Conservation (phyloP, 2,113 vertebrate genomes). For the Malurus elegans region DNA sequence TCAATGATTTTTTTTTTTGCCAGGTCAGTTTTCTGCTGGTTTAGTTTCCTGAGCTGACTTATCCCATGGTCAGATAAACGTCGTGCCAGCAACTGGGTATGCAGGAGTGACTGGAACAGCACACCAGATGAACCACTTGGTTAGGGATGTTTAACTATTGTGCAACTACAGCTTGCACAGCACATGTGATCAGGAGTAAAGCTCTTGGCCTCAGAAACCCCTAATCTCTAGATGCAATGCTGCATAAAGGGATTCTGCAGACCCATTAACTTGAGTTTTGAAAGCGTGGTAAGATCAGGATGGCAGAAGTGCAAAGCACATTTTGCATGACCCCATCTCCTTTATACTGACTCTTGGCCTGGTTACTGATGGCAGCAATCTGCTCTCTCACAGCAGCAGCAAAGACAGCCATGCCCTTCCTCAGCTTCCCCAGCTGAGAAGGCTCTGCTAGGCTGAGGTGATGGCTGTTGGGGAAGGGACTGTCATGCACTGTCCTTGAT, state of each 20-base stretch:
- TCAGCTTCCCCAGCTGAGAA: not conserved
- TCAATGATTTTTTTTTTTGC: not conserved
- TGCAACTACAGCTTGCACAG: not conserved
- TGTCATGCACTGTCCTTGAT: fast-evolving
- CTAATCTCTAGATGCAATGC: not conserved
- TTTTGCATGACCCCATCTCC: not conserved
- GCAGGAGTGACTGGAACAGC: not conserved
- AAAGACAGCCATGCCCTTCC: not conserved
- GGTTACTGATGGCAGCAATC: not conserved
- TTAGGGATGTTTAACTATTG: not conserved
- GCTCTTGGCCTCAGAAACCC: not conserved
- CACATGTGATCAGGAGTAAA: not conserved
- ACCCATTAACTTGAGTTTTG: not conserved
- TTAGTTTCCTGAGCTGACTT: not conserved
- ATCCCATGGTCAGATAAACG: not conserved
- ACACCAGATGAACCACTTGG: not conserved
- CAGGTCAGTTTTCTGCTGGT: not conserved
- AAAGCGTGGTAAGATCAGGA: not conserved
- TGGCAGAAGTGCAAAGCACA: not conserved
- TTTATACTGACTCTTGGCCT: not conserved
- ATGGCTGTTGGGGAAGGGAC: not conserved
- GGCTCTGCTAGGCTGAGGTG: not conserved
- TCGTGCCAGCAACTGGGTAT: not conserved
- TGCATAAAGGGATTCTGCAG: not conserved
- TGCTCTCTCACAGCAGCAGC: not conserved